Evolutionary conservation across 2,113 vertebrate species (phyloP), one percentile per base, ranked within the genome.

Genomic region (Sclerurus mexicanus): DNA sequence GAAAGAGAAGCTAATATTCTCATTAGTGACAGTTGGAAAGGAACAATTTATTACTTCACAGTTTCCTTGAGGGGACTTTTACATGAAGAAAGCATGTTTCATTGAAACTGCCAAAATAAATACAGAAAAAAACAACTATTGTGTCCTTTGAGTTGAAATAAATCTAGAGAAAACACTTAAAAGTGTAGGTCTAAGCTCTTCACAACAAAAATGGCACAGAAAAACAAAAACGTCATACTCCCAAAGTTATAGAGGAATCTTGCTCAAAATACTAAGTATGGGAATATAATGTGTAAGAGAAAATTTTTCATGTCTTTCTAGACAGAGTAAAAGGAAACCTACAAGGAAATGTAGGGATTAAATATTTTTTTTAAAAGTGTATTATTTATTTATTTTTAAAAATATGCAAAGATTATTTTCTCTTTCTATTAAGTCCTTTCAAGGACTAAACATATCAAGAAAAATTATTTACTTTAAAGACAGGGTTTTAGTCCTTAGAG

Each of bases 21-120:
- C 67, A 90, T 95, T 96, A 93, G 74, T 86, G 67, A 72, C 66
- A 91, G 35, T 2, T 60, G 42, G 49, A 95, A 96, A 96, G 59
- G 64, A 89, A 60, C 33, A 94, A 93, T 96, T 96, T 93, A 80
- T 71, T 95, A 85, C 78, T 96, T 93, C 73, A 95, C 55, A 86
- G 81, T 92, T 95, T 96, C 25, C 86, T 96, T 95, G 72, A 94
- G 71, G 75, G 55, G 69, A 93, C 89, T 91, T 64, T 94, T 97
- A 83, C 75, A 58, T 85, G 73, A 96, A 96, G 78, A 78, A 96
- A 93, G 31, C 30, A 80, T 68, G 44, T 92, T 97, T 96, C 97
- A 95, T 92, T 97, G 75, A 93, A 95, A 86, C 81, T 92, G 37
- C 40, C 81, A 93, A 91, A 93, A 97, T 92, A 21, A 18, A 92